Evolutionary conservation across 2,797 vertebrate species (phyloP).

Genomic region (Gymnopithys bicolor): DNA sequence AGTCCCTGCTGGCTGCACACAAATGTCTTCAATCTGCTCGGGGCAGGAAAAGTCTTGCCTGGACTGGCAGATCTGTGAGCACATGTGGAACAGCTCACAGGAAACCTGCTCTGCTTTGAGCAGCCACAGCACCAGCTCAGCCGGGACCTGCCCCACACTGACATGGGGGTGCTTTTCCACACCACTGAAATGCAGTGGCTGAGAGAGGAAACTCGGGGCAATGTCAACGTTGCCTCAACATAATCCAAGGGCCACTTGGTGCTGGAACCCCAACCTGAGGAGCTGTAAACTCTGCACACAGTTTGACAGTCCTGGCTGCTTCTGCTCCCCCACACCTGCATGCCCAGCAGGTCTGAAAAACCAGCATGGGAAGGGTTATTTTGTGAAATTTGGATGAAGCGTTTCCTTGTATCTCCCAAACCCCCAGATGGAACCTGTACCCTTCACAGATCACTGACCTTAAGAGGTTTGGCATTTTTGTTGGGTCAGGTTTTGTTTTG

Average conservation of each 20-base stretch:
- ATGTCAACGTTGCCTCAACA: background rate
- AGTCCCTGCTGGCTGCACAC: background rate
- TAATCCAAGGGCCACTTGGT: background rate
- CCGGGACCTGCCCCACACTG: background rate
- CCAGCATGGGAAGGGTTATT: background rate
- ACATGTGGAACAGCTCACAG: background rate
- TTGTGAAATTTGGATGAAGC: background rate
- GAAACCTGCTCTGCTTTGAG: background rate
- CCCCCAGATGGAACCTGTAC: background rate
- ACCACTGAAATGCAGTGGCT: background rate
- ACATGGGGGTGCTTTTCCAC: background rate
- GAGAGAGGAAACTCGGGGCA: background rate
- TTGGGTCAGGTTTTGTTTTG: background rate
- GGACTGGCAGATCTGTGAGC: background rate
- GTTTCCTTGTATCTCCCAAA: background rate
- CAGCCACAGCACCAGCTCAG: background rate
- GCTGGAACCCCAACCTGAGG: background rate
- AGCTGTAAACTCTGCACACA: background rate
- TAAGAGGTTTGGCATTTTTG: background rate
- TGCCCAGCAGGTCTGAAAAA: background rate
- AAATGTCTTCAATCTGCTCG: background rate
- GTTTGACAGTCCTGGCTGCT: background rate
- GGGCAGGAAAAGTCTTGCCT: background rate
- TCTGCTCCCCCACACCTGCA: background rate
- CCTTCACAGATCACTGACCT: background rate